Percentiles rank a stretch among this genome's conserved stretches.
These are phyloP conservation scores for Cerastis leucographa DNA, from an alignment of 2,888 invertebrate species.

Conservation along the genomic window DNA sequence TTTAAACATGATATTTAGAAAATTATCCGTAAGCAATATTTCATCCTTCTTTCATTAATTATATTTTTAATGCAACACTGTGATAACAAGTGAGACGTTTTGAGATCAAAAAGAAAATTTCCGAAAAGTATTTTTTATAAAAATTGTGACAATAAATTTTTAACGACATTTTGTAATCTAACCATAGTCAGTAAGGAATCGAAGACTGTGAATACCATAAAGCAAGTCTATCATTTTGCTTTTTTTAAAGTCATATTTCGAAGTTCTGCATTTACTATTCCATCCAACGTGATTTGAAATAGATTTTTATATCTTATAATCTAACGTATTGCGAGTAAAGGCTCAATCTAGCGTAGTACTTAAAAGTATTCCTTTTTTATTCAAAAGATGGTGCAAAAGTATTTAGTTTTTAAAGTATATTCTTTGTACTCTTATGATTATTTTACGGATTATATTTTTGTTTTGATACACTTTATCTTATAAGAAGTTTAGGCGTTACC, in stretches of 20 bases:
- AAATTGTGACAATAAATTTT: slow-evolving; percentile 65
- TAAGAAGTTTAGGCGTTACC: slow-evolving; percentile 51
- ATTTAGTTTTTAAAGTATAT: slow-evolving; percentile 63
- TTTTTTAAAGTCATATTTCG: slow-evolving; percentile 58
- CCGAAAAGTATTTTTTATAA: slow-evolving; percentile 53
- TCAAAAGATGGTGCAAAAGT: slow-evolving; percentile 63
- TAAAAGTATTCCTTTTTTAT: slow-evolving; percentile 63
- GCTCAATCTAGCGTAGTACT: slow-evolving; percentile 70
- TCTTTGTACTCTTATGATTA: slow-evolving; percentile 52
- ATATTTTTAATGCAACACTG: slow-evolving; percentile 64
- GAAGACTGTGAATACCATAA: slow-evolving; percentile 81
- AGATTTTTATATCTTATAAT: slow-evolving; percentile 39
- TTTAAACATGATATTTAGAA: background rate
- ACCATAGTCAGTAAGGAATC: slow-evolving; percentile 69
- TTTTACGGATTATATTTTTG: slow-evolving; percentile 51
- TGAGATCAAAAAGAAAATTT: slow-evolving; percentile 44
- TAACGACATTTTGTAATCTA: slow-evolving; percentile 50
- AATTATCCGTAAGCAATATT: slow-evolving; percentile 22
- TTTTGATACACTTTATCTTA: slow-evolving; percentile 40
- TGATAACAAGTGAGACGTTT: slow-evolving; percentile 62
- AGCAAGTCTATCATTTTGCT: slow-evolving; percentile 69
- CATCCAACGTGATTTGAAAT: slow-evolving; percentile 65
- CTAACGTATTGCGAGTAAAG: slow-evolving; percentile 34
- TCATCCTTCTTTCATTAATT: slow-evolving; percentile 28
- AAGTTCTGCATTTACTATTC: slow-evolving; percentile 61